Evolutionary conservation across 2,888 invertebrate genomes (phyloP).

Genomic region (Amitus sp.): DNA sequence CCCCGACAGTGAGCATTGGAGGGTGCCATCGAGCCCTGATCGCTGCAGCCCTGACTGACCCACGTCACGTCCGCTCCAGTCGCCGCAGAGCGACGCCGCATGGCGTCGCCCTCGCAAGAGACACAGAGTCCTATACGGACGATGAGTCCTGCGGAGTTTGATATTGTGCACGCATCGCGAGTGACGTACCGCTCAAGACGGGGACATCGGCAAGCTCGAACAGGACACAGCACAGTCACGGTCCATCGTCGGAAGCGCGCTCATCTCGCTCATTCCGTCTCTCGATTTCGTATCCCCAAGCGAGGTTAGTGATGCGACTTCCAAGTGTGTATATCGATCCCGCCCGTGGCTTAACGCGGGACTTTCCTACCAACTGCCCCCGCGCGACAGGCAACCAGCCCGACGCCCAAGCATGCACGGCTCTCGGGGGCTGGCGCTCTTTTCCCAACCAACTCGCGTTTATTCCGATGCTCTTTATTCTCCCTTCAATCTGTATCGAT

Average conservation of each 20-base stretch:
- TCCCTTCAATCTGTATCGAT: too few relatives aligned
- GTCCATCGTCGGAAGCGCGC: conserved; percentile 60
- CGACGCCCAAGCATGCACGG: conserved; percentile 52
- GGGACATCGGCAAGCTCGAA: conserved; percentile 53
- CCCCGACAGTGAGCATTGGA: too few relatives aligned
- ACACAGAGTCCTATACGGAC: too few relatives aligned
- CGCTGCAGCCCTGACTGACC: too few relatives aligned
- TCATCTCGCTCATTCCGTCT: conserved; percentile 46
- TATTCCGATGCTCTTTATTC: conserved; percentile 3
- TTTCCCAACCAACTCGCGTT: too few relatives aligned
- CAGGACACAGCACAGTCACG: conserved; percentile 47
- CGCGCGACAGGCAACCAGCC: conserved; percentile 59
- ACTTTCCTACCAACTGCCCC: conserved; percentile 43
- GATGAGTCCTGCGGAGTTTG: too few relatives aligned
- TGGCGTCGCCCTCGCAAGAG: conserved; percentile 20
- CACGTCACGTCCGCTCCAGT: too few relatives aligned
- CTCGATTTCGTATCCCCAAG: conserved; percentile 11
- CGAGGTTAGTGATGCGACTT: conserved; percentile 11
- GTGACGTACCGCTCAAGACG: conserved; percentile 50
- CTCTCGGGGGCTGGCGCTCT: conserved; percentile 36
- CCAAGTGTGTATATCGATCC: conserved; percentile 40
- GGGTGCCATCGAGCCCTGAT: too few relatives aligned
- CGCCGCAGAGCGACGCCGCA: too few relatives aligned
- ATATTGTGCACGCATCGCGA: conserved; percentile 47
- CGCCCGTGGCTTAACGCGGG: too few relatives aligned